Conservation (phyloP, 92 coral and sea anemone species). For the Parazoanthus atlanticus region DNA sequence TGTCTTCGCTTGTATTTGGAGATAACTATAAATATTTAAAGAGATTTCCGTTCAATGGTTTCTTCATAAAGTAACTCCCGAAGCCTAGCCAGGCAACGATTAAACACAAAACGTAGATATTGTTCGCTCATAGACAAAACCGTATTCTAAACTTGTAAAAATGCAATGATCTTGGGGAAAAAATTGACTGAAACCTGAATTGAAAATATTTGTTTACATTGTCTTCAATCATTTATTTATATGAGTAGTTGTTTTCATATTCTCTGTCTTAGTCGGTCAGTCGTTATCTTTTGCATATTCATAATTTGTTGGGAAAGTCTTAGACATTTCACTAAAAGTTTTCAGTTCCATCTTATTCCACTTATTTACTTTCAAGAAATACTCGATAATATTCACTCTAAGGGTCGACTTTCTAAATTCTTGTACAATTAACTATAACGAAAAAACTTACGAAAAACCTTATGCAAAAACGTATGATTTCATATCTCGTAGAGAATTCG, state of each 20-base stretch:
- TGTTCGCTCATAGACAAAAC: neutral
- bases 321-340: neutral
- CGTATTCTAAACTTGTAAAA: neutral
- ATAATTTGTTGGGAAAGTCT: neutral
- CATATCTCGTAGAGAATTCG: neutral
- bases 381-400: neutral
- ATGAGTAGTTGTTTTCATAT: slow-evolving; percentile 11
- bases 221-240: slow-evolving; percentile 9
- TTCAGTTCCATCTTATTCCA: neutral
- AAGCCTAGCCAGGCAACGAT: neutral
- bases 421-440: neutral
- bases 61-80: neutral
- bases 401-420: neutral
- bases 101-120: neutral
- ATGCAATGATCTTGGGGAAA: neutral
- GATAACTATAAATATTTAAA: slow-evolving; percentile 26
- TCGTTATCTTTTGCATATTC: neutral
- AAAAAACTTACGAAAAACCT: no score
- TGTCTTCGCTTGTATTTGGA: slow-evolving; percentile 19
- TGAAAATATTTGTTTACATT: neutral
- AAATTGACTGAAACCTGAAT: neutral
- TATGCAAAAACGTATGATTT: neutral
- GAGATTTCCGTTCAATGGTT: neutral
- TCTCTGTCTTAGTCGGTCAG: neutral
- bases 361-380: neutral